Evolutionary conservation across 2,888 invertebrate species (phyloP).

Genomic region (Cheilosia scutellata): DNA sequence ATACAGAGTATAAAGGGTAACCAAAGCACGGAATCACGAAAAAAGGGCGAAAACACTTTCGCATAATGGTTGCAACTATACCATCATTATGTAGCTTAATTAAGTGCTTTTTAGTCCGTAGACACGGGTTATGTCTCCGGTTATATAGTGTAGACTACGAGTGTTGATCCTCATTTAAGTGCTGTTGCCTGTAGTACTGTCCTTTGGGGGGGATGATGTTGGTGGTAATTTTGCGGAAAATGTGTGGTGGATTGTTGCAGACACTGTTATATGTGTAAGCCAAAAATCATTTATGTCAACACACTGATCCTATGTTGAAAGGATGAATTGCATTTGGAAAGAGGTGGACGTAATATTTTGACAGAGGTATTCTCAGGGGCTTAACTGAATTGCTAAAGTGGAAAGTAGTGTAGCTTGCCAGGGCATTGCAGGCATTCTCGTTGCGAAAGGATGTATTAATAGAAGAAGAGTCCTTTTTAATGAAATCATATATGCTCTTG

Average conservation of each 20-base stretch:
- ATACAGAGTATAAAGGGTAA: constrained; percentile 42
- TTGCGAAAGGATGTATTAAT: not conserved
- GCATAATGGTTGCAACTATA: constrained; percentile 75
- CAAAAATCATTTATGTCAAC: constrained; percentile 60
- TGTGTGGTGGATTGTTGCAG: constrained; percentile 35
- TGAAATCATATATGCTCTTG: not conserved
- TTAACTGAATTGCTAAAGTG: constrained; percentile 26
- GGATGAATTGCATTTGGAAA: constrained; percentile 29
- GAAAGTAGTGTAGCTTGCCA: constrained; percentile 1
- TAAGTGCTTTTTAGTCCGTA: constrained; percentile 75
- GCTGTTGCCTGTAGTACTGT: constrained; percentile 29
- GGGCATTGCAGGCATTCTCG: not conserved
- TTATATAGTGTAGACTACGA: constrained; percentile 18
- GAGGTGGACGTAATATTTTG: constrained; percentile 46
- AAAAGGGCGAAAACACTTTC: constrained; percentile 67
- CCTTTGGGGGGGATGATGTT: constrained; percentile 5
- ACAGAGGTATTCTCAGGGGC: constrained; percentile 28
- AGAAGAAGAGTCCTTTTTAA: not conserved
- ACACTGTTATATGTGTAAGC: constrained; percentile 19
- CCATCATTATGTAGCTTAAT: constrained; percentile 75
- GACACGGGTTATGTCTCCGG: constrained; percentile 68
- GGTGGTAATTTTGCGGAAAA: constrained; percentile 59
- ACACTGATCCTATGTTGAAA: constrained; percentile 62
- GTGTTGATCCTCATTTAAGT: constrained; percentile 65
- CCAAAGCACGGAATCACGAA: constrained; percentile 26